Conservation (phyloP, 2,113 vertebrate genomes). For the Chitala chitala region DNA sequence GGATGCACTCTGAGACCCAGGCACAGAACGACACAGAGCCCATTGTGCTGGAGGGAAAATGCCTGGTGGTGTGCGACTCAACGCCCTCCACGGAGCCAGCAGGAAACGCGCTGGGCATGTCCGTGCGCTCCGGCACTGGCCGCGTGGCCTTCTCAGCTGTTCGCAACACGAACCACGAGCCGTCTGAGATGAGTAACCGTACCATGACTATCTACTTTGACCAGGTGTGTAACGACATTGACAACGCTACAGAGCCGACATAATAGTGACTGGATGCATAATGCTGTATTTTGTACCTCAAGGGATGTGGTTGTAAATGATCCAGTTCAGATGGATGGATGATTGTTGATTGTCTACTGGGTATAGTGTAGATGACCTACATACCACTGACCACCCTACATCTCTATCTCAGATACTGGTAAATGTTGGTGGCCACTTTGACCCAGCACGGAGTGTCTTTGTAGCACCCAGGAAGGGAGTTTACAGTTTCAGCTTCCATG, state of each 20-base stretch:
- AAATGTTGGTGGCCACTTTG: constrained; percentile 75
- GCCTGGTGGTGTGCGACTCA: constrained; percentile 70
- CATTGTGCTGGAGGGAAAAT: constrained; percentile 67
- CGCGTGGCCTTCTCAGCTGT: constrained; percentile 66
- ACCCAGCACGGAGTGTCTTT: constrained; percentile 72
- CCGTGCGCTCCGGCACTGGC: constrained; percentile 61
- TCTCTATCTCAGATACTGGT: constrained; percentile 64
- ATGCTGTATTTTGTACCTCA: not conserved
- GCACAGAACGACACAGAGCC: constrained; percentile 69
- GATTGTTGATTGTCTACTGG: not conserved
- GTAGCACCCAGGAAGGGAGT: constrained; percentile 75
- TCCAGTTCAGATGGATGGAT: not conserved
- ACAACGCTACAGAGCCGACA: not conserved
- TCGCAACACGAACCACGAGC: constrained; percentile 68
- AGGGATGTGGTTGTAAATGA: not conserved
- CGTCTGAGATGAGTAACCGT: constrained; percentile 70
- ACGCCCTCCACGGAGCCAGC: constrained; percentile 54
- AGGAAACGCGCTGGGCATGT: constrained; percentile 64
- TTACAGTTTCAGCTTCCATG: constrained; percentile 81
- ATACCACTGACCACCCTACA: not conserved
- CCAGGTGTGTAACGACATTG: constrained; percentile 49
- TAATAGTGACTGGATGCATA: not conserved
- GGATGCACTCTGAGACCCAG: constrained; percentile 37
- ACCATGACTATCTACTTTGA: constrained; percentile 73
- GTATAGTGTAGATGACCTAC: not conserved